Conservation (phyloP, 2,888 invertebrate species). For the Andrena marginata region DNA sequence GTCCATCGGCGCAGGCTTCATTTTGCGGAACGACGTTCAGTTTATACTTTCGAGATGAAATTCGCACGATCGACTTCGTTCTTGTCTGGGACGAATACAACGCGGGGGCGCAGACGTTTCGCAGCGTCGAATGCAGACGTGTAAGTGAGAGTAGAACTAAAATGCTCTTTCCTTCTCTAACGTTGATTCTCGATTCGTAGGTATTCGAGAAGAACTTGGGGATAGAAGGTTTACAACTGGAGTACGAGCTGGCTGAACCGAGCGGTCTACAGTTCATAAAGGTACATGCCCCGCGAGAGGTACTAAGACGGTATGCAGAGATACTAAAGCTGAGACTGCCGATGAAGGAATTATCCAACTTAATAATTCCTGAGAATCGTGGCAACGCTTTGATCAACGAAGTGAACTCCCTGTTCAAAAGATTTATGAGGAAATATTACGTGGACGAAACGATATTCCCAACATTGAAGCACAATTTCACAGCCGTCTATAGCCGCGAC, state of each 20-base stretch:
- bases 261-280: constrained; percentile 93
- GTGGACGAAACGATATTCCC: constrained; percentile 92
- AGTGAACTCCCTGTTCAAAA: constrained; percentile 87
- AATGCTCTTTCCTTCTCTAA: constrained; percentile 24
- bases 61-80: constrained; percentile 91
- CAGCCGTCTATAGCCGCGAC: constrained; percentile 95
- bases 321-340: constrained; percentile 96
- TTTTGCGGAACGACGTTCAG: constrained; percentile 71
- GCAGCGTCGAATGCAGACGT: constrained; percentile 72
- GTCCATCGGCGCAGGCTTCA: constrained; percentile 62
- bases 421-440: constrained; percentile 87
- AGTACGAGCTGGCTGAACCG: constrained; percentile 89
- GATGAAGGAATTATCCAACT: constrained; percentile 93
- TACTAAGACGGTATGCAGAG: constrained; percentile 95
- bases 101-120: constrained; percentile 85
- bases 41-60: constrained; percentile 90
- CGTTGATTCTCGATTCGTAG: constrained; percentile 61
- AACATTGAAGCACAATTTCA: constrained; percentile 91
- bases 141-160: constrained; percentile 73
- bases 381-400: constrained; percentile 86
- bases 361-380: constrained; percentile 88
- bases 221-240: constrained; percentile 91
- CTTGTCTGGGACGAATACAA: constrained; percentile 90
- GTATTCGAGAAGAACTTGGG: constrained; percentile 91
- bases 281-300: constrained; percentile 94